Conservation (phyloP, 2,888 invertebrate genomes). For the Caenorhabditis drosophilae region DNA sequence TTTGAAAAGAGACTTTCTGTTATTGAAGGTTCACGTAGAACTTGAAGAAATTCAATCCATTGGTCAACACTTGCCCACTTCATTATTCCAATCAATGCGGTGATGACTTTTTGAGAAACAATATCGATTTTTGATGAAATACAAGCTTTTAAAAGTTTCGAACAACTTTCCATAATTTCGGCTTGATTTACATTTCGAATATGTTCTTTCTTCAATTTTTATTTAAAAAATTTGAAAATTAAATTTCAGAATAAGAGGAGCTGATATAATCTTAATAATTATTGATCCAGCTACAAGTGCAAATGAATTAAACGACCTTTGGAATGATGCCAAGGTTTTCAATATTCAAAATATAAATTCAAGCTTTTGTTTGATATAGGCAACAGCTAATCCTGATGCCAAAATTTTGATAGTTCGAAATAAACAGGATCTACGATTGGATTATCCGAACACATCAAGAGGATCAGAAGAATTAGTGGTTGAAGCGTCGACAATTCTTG, state of each 20-base stretch:
- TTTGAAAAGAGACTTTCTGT: conserved; percentile 13
- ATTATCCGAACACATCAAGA: conserved; percentile 6
- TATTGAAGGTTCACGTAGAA: not conserved
- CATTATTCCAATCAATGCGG: not conserved
- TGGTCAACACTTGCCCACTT: not conserved
- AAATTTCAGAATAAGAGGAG: conserved; percentile 26
- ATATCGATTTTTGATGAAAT: conserved; percentile 8
- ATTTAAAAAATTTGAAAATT: too few species aligned
- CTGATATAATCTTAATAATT: conserved; percentile 56
- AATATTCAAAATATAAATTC: too few species aligned
- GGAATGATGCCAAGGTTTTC: conserved; percentile 26
- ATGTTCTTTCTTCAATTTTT: conserved; percentile 23
- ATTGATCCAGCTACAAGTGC: conserved; percentile 34
- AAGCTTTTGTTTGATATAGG: too few species aligned
- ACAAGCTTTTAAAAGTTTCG: conserved; percentile 15
- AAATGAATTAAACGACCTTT: conserved; percentile 29
- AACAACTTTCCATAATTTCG: conserved; percentile 8
- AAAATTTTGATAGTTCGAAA: conserved; percentile 72
- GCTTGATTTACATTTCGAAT: conserved; percentile 8
- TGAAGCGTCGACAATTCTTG: not conserved
- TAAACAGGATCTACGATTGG: conserved; percentile 19
- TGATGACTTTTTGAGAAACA: not conserved
- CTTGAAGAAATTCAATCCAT: not conserved
- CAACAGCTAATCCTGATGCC: conserved; percentile 7
- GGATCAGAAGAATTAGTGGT: conserved; percentile 17